A percentile compares a stretch with the other conserved stretches of the same genome.
These are phyloP conservation scores for Ametastegia equiseti DNA, from an alignment of 2,888 invertebrate species.

Conservation along the genomic window DNA sequence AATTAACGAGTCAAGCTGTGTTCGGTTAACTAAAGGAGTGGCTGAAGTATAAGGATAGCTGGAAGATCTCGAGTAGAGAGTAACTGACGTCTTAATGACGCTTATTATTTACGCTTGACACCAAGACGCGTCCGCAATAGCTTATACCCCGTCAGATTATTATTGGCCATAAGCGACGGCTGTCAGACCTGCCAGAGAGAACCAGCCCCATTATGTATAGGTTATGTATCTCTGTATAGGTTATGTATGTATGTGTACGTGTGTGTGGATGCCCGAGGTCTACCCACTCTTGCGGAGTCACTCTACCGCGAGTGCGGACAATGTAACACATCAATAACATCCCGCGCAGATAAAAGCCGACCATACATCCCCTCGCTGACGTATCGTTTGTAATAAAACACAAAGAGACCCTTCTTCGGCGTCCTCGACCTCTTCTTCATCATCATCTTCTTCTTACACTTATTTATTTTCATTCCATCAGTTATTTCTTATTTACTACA, in stretches of 20 bases:
- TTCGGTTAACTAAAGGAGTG: no score
- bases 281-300: constrained; percentile 63
- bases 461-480: not conserved
- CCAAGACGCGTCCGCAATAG: not conserved
- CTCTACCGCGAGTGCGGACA: constrained; percentile 66
- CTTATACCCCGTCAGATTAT: constrained; percentile 8
- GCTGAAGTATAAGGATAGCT: no score
- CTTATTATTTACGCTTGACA: constrained; percentile 32
- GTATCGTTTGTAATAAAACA: constrained; percentile 76
- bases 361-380: constrained; percentile 72
- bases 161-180: constrained; percentile 58
- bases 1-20: no score
- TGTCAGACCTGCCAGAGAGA: constrained; percentile 62
- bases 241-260: no score
- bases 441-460: not conserved
- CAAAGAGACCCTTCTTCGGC: constrained; percentile 68
- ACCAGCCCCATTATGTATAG: no score
- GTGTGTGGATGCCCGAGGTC: no score
- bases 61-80: no score
- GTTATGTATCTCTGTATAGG: no score
- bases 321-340: constrained; percentile 75
- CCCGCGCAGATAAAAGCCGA: constrained; percentile 71
- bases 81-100: constrained; percentile 17
- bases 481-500: constrained; percentile 1
- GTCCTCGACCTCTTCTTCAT: constrained; percentile 25